Percentiles rank a stretch among this genome's conserved stretches.
Evolutionary conservation across 2,113 vertebrate genomes (phyloP).

Genomic region (Prunella himalayana): DNA sequence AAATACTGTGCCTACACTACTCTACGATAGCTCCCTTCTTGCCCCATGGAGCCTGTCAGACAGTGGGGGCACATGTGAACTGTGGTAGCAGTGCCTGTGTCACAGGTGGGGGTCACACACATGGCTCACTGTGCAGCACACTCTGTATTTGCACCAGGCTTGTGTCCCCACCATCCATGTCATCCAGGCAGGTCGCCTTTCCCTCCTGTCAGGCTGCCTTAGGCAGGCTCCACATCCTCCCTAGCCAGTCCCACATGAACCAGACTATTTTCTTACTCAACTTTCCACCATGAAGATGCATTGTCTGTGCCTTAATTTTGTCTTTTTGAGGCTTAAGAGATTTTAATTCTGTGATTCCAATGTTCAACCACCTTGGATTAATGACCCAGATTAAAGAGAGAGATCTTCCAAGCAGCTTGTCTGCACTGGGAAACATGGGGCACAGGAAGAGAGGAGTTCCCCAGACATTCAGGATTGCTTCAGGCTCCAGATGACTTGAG

Average conservation of each 20-base stretch:
- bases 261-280: not conserved
- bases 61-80: not conserved
- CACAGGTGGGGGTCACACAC: not conserved
- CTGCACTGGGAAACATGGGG: not conserved
- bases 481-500: not conserved
- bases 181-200: not conserved
- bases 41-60: not conserved
- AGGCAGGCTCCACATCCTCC: not conserved
- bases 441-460: not conserved
- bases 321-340: not conserved
- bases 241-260: accelerated
- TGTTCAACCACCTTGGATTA: not conserved
- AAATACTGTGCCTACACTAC: not conserved
- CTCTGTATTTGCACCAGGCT: not conserved
- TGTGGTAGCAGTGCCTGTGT: not conserved
- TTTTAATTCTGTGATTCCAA: not conserved
- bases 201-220: not conserved
- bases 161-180: not conserved
- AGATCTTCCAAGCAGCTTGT: not conserved
- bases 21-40: not conserved
- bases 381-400: not conserved
- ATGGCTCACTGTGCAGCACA: not conserved
- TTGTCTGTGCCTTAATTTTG: not conserved
- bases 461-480: not conserved
- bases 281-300: not conserved